phyloP scores from a whole-genome alignment of 2,113 vertebrate species.

The Coturnix japonica region DNA sequence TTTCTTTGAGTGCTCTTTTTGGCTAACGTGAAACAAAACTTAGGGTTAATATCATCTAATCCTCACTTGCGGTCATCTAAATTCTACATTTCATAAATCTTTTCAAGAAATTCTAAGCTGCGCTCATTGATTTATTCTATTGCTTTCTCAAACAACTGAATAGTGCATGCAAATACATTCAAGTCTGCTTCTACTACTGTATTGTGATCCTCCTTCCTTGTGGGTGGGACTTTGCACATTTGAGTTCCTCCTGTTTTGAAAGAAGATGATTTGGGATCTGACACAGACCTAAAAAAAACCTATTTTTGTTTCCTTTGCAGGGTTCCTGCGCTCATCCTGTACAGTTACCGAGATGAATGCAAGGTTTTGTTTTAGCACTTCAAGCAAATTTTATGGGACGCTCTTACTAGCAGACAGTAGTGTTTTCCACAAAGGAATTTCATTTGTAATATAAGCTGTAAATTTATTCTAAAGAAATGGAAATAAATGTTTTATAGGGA shows the following conservation, averaged over 20 bases:
- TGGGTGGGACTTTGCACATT: not conserved
- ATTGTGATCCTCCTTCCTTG: not conserved
- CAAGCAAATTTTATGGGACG: not conserved
- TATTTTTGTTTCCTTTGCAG: conserved; percentile 76
- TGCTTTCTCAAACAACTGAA: not conserved
- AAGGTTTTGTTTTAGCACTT: conserved; percentile 88
- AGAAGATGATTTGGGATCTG: accelerated
- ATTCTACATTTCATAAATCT: not conserved
- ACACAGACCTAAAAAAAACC: not conserved
- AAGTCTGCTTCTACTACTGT: not conserved
- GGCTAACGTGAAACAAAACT: not conserved
- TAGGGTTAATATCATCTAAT: not conserved
- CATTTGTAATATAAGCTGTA: not conserved
- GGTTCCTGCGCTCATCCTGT: conserved; percentile 89
- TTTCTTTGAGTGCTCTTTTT: not conserved
- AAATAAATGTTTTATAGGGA: conserved; percentile 8
- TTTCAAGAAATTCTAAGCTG: not conserved
- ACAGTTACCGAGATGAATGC: conserved; percentile 95
- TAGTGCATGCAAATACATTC: not conserved
- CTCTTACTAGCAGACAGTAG: not conserved
- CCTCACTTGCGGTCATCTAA: not conserved
- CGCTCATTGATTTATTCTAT: not conserved
- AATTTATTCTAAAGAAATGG: not conserved
- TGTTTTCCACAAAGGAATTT: conserved; percentile 32
- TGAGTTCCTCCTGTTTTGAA: not conserved